Conservation (phyloP, 2,797 vertebrate genomes). For the Muraenolepis orangiensis region DNA sequence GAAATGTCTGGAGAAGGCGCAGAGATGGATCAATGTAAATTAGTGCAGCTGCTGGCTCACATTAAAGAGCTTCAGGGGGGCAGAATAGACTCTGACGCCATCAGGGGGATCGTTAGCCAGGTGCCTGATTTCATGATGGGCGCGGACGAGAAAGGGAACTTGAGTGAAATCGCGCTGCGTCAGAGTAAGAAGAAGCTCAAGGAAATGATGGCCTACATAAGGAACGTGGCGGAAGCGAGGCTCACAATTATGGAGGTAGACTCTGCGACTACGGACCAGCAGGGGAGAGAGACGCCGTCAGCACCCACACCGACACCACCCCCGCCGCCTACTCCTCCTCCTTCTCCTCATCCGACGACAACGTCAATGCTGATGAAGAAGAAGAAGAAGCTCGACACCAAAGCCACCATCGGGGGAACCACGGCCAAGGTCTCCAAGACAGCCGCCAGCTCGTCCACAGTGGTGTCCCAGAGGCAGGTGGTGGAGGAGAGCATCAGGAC, state of each 20-base stretch:
- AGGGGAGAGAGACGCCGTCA: constrained; percentile 44
- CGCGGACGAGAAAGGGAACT: constrained; percentile 71
- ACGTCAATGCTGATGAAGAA: too few relatives aligned
- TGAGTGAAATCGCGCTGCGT: constrained; percentile 65
- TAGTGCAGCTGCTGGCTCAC: constrained; percentile 75
- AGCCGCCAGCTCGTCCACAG: constrained; percentile 64
- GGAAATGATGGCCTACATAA: constrained; percentile 78
- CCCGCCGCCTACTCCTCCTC: constrained; percentile 13
- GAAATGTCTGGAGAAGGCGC: constrained; percentile 58
- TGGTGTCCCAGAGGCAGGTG: constrained; percentile 58
- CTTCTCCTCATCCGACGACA: not conserved
- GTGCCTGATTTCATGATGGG: constrained; percentile 80
- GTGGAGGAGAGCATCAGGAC: constrained; percentile 60
- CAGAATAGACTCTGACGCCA: constrained; percentile 70
- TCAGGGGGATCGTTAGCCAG: constrained; percentile 74
- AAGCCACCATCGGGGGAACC: constrained; percentile 33
- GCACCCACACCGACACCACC: constrained; percentile 9
- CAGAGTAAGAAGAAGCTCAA: constrained; percentile 80
- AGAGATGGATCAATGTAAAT: constrained; percentile 74
- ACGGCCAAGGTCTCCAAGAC: constrained; percentile 70
- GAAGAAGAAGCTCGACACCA: constrained; percentile 60
- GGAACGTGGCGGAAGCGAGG: constrained; percentile 72
- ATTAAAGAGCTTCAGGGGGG: constrained; percentile 79
- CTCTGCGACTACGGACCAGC: constrained; percentile 54
- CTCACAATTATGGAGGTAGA: constrained; percentile 66